A percentile compares a stretch with the other conserved stretches of the same genome.
Evolutionary conservation across 2,797 vertebrate species (phyloP).

Genomic region (Morus bassanus): DNA sequence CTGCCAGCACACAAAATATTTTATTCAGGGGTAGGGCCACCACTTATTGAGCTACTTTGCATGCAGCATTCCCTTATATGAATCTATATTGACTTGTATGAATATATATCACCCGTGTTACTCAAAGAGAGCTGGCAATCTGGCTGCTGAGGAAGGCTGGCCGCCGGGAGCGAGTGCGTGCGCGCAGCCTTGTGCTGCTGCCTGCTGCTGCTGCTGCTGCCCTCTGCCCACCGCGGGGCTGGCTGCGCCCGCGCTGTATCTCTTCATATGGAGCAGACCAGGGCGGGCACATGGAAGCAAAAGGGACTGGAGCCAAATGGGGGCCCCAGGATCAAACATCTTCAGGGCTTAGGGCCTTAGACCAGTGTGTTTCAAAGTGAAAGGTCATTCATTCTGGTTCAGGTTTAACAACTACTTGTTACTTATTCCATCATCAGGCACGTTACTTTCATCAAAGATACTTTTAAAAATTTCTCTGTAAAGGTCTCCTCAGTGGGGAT

Average conservation of each 20-base stretch:
- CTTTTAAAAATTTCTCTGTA: neutral
- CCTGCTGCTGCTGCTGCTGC: neutral
- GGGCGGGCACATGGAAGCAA: rapidly evolving
- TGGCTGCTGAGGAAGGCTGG: rapidly evolving
- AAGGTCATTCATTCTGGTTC: neutral
- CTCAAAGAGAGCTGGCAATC: neutral
- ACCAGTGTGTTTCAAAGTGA: neutral
- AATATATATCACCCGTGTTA: neutral
- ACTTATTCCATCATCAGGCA: neutral
- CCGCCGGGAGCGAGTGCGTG: rapidly evolving
- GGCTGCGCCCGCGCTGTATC: rapidly evolving
- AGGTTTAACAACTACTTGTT: neutral
- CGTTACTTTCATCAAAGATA: neutral
- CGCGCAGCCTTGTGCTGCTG: neutral
- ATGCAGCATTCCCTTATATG: neutral
- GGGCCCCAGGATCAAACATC: rapidly evolving
- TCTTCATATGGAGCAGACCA: neutral
- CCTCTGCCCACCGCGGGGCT: neutral
- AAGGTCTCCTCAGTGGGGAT: neutral
- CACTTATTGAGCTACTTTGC: neutral
- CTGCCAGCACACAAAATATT: neutral
- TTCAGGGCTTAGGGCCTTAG: neutral
- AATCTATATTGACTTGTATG: neutral
- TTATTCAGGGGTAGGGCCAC: neutral
- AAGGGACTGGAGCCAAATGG: neutral